phyloP scores from a whole-genome alignment of 2,888 invertebrate species.

The Rhabditoides inermis region DNA sequence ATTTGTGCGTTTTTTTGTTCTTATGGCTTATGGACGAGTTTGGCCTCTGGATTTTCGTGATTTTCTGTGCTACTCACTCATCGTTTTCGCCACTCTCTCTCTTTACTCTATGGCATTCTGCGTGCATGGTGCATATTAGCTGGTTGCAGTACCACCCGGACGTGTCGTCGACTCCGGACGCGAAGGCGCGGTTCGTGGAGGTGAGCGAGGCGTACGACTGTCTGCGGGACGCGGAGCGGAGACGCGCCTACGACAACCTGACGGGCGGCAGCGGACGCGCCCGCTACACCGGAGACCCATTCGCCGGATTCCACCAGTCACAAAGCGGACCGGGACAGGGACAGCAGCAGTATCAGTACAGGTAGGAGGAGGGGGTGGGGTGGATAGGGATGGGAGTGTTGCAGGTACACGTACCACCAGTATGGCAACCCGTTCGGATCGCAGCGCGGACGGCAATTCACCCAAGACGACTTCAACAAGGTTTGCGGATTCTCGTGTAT shows the following conservation, averaged over 20 bases:
- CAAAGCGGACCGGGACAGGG: too few species aligned
- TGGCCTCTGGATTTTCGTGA: too few species aligned
- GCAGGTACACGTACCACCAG: not conserved
- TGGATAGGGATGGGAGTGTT: not conserved
- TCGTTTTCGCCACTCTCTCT: too few species aligned
- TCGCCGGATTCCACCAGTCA: too few species aligned
- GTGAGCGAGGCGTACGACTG: constrained; percentile 28
- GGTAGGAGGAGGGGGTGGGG: not conserved
- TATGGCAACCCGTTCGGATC: not conserved
- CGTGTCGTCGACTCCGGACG: constrained; percentile 11
- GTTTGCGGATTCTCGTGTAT: not conserved
- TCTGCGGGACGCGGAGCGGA: constrained; percentile 12
- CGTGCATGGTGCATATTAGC: too few species aligned
- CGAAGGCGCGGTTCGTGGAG: constrained; percentile 22
- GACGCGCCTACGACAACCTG: constrained; percentile 3
- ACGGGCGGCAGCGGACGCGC: not conserved
- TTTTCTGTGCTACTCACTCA: too few species aligned
- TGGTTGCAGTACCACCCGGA: constrained; percentile 40
- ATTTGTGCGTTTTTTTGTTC: not conserved
- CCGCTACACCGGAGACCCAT: constrained; percentile 1
- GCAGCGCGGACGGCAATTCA: not conserved
- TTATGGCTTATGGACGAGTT: too few species aligned
- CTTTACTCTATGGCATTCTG: not conserved
- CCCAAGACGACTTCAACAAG: not conserved
- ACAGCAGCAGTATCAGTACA: too few species aligned